Evolutionary conservation across 2,113 vertebrate species (phyloP).

Genomic region (Synchiropus splendidus): DNA sequence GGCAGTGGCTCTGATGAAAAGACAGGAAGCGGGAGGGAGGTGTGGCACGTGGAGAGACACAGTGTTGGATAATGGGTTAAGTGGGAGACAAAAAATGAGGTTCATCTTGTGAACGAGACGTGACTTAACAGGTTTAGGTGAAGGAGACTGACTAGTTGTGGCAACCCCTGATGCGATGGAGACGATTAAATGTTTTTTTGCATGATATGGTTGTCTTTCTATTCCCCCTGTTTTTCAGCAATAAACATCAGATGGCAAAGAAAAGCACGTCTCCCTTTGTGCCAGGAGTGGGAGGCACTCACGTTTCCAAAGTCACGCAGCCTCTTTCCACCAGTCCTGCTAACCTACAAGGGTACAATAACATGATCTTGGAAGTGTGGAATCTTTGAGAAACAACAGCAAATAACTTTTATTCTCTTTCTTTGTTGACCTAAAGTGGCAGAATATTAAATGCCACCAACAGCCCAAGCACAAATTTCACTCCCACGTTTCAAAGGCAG

Average conservation of each 20-base stretch:
- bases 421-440: constrained; percentile 10
- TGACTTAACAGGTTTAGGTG: too few species aligned
- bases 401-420: neutral
- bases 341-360: constrained; percentile 45
- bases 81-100: too few species aligned
- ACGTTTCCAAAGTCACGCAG: constrained; percentile 52
- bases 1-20: too few species aligned
- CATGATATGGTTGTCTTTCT: neutral
- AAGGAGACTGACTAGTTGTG: too few species aligned
- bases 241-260: constrained; percentile 90
- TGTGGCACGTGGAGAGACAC: too few species aligned
- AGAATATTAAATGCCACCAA: constrained; percentile 5
- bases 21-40: too few species aligned
- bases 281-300: constrained; percentile 53
- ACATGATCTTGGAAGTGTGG: too few species aligned
- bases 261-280: constrained; percentile 86
- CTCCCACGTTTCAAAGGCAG: constrained; percentile 20
- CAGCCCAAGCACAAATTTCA: neutral
- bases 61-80: too few species aligned
- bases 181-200: neutral
- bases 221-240: constrained; percentile 31
- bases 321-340: constrained; percentile 25
- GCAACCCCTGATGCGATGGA: too few species aligned
- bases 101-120: too few species aligned
- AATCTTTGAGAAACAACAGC: too few species aligned